Conservation (phyloP, 2,888 invertebrate genomes). For the Heliconius aoede region DNA sequence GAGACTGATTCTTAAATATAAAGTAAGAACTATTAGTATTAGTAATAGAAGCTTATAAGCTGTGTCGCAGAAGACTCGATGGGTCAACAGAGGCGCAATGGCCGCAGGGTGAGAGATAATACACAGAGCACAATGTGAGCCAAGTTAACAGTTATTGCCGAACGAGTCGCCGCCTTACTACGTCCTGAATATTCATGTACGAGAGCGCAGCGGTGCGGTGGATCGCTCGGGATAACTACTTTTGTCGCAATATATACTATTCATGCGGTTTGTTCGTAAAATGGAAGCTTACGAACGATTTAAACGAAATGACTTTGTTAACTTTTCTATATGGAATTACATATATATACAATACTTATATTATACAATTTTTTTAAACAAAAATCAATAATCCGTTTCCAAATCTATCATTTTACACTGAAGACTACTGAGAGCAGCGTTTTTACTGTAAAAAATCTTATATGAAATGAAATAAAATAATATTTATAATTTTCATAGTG, state of each 20-base stretch:
- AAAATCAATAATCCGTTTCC: neutral
- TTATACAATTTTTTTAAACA: neutral
- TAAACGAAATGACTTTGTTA: constrained; percentile 21
- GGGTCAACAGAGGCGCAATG: constrained; percentile 51
- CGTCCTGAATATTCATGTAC: constrained; percentile 76
- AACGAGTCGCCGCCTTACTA: constrained; percentile 61
- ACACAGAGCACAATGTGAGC: constrained; percentile 61
- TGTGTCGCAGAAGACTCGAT: constrained; percentile 43
- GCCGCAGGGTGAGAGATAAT: constrained; percentile 60
- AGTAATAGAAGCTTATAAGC: constrained; percentile 35
- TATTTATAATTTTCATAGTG: neutral
- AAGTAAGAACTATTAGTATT: constrained; percentile 12
- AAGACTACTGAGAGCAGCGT: neutral
- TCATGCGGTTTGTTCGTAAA: constrained; percentile 49
- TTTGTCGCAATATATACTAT: constrained; percentile 53
- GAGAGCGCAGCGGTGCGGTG: constrained; percentile 62
- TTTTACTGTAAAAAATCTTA: neutral
- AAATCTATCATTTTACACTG: too few relatives aligned
- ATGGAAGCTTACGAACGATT: constrained; percentile 42
- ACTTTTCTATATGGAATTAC: neutral
- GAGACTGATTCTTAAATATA: constrained; percentile 25
- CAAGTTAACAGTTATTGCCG: constrained; percentile 78
- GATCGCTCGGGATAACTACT: constrained; percentile 53
- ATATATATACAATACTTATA: too few relatives aligned
- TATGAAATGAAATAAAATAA: neutral